Conservation (phyloP, 2,888 invertebrate species). For the Ceriagrion tenellum region DNA sequence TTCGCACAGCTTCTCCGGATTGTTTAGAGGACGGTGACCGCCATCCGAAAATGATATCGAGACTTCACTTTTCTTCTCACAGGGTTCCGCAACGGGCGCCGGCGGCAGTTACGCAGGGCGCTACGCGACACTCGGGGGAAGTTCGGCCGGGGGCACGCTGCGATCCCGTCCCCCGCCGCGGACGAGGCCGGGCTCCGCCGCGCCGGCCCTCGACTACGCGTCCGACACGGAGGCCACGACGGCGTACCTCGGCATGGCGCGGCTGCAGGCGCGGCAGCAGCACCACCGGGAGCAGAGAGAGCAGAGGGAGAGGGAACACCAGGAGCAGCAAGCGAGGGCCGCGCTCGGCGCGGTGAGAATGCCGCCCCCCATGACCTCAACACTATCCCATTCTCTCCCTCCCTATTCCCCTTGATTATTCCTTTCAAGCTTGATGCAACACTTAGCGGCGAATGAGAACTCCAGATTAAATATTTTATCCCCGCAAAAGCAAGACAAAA, state of each 20-base stretch:
- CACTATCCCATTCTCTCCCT: background rate
- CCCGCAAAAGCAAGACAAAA: background rate
- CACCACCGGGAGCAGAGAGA: constrained; percentile 71
- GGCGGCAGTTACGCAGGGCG: constrained; percentile 77
- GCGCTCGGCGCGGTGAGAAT: constrained; percentile 41
- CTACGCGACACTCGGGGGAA: constrained; percentile 78
- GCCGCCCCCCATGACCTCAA: background rate
- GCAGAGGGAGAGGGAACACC: constrained; percentile 51
- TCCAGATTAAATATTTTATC: background rate
- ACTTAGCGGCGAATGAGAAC: background rate
- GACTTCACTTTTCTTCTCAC: background rate
- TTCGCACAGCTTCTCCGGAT: too few species aligned
- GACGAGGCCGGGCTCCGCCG: constrained; percentile 77
- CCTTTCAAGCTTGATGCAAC: background rate
- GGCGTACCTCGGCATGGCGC: constrained; percentile 75
- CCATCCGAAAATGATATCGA: too few species aligned
- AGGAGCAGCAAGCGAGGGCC: constrained; percentile 61
- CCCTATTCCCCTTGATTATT: background rate
- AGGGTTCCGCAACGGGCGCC: constrained; percentile 43
- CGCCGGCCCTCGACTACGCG: constrained; percentile 92
- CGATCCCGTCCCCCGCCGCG: constrained; percentile 75
- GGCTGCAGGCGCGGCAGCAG: constrained; percentile 72
- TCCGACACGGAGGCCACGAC: constrained; percentile 96
- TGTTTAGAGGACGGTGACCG: too few species aligned
- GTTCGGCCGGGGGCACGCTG: constrained; percentile 73